Percentiles rank a stretch among this genome's conserved stretches.
phyloP scores from a whole-genome alignment of 2,113 vertebrate genomes.

The Bagarius yarrelli region DNA sequence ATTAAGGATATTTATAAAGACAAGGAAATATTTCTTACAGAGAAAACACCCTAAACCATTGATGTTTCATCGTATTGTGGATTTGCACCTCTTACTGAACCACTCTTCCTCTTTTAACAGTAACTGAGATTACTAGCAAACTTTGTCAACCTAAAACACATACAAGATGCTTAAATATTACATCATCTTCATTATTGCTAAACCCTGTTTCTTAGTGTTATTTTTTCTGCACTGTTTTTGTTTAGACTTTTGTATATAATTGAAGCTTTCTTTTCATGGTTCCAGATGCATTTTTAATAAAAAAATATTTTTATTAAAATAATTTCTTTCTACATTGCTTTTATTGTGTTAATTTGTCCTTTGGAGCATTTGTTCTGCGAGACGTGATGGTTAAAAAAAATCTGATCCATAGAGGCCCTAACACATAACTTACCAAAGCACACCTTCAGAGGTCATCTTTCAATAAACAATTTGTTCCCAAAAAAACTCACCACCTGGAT shows the following conservation, averaged over 20 bases:
- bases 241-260: background rate
- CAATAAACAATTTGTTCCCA: too few species aligned
- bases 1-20: slow-evolving; percentile 24
- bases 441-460: too few species aligned
- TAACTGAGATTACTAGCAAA: background rate
- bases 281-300: background rate
- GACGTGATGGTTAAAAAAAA: too few species aligned
- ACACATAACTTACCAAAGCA: too few species aligned
- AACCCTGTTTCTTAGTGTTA: background rate
- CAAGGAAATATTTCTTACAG: background rate
- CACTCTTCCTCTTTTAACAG: background rate
- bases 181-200: background rate
- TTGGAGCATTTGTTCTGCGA: background rate
- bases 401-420: too few species aligned
- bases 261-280: background rate
- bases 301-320: background rate
- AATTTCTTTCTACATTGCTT: background rate
- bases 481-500: too few species aligned
- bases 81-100: background rate
- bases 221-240: background rate
- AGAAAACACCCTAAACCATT: background rate
- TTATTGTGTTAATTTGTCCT: background rate
- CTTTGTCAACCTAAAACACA: background rate
- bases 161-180: background rate
- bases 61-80: background rate